phyloP scores from a whole-genome alignment of 2,888 invertebrate genomes.

The Bunonema sp. region DNA sequence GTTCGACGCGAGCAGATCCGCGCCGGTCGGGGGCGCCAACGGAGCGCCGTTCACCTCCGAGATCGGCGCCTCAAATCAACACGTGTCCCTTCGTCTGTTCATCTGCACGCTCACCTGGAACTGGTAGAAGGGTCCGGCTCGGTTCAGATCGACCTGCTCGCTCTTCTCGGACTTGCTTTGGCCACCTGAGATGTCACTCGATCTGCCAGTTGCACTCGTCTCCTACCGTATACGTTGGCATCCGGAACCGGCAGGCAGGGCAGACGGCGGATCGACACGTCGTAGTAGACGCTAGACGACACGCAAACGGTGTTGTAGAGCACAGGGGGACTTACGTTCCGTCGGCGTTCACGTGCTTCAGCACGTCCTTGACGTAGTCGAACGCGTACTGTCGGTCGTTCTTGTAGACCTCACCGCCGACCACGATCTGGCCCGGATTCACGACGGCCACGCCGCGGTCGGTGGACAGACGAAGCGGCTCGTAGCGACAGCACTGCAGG shows the following conservation, averaged over 20 bases:
- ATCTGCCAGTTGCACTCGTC: too few species aligned
- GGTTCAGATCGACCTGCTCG: too few species aligned
- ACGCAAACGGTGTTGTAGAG: not conserved
- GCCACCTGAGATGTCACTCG: too few species aligned
- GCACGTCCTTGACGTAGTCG: slow-evolving; percentile 35
- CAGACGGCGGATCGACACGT: slow-evolving; percentile 32
- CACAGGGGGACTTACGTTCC: slow-evolving; percentile 10
- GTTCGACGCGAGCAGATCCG: too few species aligned
- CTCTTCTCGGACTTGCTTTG: too few species aligned
- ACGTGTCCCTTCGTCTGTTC: too few species aligned
- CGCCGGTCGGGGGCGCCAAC: slow-evolving; percentile 11
- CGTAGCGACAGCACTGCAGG: slow-evolving; percentile 28
- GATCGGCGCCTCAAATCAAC: too few species aligned
- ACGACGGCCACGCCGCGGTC: slow-evolving; percentile 37
- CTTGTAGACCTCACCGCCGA: slow-evolving; percentile 21
- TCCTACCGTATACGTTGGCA: too few species aligned
- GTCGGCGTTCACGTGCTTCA: slow-evolving; percentile 16
- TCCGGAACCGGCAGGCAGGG: slow-evolving; percentile 24
- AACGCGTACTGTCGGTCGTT: slow-evolving; percentile 28
- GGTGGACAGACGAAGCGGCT: slow-evolving; percentile 18
- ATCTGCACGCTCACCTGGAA: slow-evolving; percentile 1
- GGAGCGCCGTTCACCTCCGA: slow-evolving; percentile 9
- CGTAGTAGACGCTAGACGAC: slow-evolving; percentile 18
- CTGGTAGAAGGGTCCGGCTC: too few species aligned
- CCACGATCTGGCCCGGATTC: slow-evolving; percentile 25